phyloP scores from a whole-genome alignment of 2,113 vertebrate species.

The Dinomys branickii region DNA sequence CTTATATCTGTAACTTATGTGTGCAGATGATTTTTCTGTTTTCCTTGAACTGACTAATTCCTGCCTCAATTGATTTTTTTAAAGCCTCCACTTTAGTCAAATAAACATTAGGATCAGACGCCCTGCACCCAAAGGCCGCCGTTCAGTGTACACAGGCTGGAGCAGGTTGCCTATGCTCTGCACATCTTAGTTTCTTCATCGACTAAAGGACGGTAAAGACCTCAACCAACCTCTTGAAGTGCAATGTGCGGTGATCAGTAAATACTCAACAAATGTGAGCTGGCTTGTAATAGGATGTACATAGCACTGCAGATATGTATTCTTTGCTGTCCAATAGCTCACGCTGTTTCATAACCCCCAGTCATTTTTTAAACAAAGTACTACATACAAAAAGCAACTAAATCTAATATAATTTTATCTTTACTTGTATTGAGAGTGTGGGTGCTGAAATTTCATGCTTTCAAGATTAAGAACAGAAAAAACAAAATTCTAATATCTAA shows the following conservation, averaged over 20 bases:
- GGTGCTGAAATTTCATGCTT: background rate
- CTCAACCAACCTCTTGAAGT: background rate
- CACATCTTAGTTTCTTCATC: background rate
- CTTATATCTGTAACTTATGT: background rate
- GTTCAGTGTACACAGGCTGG: background rate
- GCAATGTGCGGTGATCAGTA: background rate
- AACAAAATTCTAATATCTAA: background rate
- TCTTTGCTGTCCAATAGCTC: background rate
- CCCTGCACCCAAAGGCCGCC: background rate
- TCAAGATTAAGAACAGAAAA: slow-evolving; percentile 1
- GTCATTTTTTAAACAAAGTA: background rate
- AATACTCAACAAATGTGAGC: background rate
- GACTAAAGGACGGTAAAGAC: background rate
- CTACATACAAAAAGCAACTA: background rate
- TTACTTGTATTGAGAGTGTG: slow-evolving; percentile 9
- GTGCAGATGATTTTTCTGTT: background rate
- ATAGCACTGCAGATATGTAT: background rate
- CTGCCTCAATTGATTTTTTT: background rate
- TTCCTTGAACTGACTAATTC: background rate
- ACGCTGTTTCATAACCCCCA: background rate
- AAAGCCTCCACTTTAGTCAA: background rate
- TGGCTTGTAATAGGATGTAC: background rate
- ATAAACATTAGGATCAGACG: background rate
- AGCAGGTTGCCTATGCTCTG: background rate
- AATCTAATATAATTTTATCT: slow-evolving; percentile 9